Base-by-base conservation (phyloP, 2,113 vertebrate genomes). In the Loxodonta africana region DNA sequence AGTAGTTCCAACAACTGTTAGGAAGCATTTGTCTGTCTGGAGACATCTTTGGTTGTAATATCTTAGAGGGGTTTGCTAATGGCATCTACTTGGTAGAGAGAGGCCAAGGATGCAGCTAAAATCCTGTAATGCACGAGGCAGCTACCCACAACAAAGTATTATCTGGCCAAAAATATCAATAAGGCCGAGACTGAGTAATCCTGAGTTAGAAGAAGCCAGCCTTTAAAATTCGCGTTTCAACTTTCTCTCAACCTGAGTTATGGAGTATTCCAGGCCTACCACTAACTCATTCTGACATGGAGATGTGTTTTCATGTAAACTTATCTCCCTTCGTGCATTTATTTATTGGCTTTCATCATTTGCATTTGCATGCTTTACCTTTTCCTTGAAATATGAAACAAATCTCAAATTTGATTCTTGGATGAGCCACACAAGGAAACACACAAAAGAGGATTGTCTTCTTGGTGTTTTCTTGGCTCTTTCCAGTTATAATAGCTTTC, bases 331-430 rank as follows among this genome's bases (percentile, higher is more conserved):
- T 76, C 65, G 5, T 57, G 10, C 21, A 23, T 51, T 81, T 86
- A 23, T 41, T 37, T 78, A 46, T 74, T 65, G 28, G 33, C 17
- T 37, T 92, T 91, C 67, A 73, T 90, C 12, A 2, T 83, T 76
- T 30, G 33, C 46, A 20, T 90, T 76, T 83, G 23, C 17, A 20
- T 88, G 2, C 41, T 74, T 96, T 88, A 17, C 25, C 74, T 96
- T 96, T 92, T 48, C 37, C 62, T 73, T 84, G 48, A 93, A 92
- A 95, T 65, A n/a, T 28, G 53, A 83, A 95, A n/a, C 41, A 81
- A 60, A 81, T 62, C 53, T 83, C 30, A 33, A 93, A 48, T 82
- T 96, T 89, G 74, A 65, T 77, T 88, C 57, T 82, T 90, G 60
- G 71, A 20, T 60, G 25, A 93, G 60, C 57, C 33, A 6, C 28